Base-by-base conservation (phyloP, 2,888 invertebrate species). In the Ormyrus rosae region DNA sequence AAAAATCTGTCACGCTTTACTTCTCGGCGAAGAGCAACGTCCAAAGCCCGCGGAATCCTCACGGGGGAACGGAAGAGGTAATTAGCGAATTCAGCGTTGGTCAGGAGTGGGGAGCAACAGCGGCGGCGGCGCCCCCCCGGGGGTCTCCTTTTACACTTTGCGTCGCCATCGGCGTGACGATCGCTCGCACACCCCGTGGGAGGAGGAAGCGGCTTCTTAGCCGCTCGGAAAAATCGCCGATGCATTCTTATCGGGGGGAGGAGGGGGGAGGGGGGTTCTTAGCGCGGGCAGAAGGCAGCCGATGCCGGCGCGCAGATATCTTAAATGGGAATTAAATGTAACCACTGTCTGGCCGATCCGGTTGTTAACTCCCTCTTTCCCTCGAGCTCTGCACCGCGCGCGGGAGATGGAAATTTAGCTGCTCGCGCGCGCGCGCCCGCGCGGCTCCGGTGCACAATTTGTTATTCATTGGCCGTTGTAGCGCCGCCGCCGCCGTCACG, bases 151-250 rank as follows among this genome's bases (percentile, higher is more conserved):
- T 45, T 50, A 7, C 51, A 34, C 34, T n/a, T 13, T 5, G 13
- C 13, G 58, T n/a, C 86, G 86, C 86, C 86, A 85, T 85, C 86
- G 85, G 89, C 89, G 89, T 88, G 86, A 89, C 88, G 89, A 89
- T 89, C 85, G 34, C 34, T 34, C 34, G 34, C 34, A 34, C 34
- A 34, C 34, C 34, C 34, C 34, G 34, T 34, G 34, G 83, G 82
- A 11, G 6, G 7, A 67, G 60, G 72, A 67, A 67, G 67, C 72
- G 58, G 53, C 60, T 60, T 48, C 19, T 64, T 45, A 34, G 34
- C 34, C 10, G 56, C 46, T 13, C 77, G 58, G 61, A 68, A 75
- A 75, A 75, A 75, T 74, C 48, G 53, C 64, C 34, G 55, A 55
- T 64, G 53, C 48, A 11, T 46, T 13, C 53, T 51, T 65, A 50